These are phyloP conservation scores for Oxyteleia sp. DNA, from an alignment of 2,888 invertebrate genomes.

Conservation along the genomic window DNA sequence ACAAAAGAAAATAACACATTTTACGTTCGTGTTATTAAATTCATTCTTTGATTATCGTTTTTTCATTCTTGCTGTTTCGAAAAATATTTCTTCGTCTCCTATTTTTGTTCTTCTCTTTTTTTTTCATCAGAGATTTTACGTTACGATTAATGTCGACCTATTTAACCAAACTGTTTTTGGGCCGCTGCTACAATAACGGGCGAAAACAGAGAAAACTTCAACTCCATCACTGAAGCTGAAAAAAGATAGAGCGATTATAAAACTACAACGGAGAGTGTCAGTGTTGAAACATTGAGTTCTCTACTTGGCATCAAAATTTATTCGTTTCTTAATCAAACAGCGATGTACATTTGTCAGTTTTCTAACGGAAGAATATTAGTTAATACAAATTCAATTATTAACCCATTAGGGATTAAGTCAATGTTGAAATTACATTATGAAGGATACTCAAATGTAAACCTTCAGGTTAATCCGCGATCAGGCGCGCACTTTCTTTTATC, in stretches of 20 bases:
- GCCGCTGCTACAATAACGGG: no score
- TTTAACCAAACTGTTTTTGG: background rate
- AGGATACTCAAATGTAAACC: no score
- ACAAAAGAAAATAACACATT: no score
- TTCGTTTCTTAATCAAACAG: background rate
- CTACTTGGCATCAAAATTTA: background rate
- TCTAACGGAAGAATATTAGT: no score
- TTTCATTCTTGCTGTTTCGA: no score
- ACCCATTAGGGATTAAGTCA: background rate
- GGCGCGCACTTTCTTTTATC: no score
- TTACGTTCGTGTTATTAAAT: no score
- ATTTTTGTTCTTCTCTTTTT: no score
- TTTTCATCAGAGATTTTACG: no score
- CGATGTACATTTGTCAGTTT: background rate
- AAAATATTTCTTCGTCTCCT: no score
- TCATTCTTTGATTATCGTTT: no score
- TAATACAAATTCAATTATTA: background rate
- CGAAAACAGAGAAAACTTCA: background rate
- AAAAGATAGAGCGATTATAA: conserved; percentile 1
- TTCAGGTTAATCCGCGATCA: background rate
- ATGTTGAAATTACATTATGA: no score
- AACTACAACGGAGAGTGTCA: conserved; percentile 9
- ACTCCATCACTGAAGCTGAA: background rate
- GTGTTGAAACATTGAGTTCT: background rate
- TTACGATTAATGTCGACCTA: conserved; percentile 3